These are phyloP conservation scores for Heliocidaris tuberculata DNA, from an alignment of 35 echinoderm and acorn worm genomes.

Conservation along the genomic window DNA sequence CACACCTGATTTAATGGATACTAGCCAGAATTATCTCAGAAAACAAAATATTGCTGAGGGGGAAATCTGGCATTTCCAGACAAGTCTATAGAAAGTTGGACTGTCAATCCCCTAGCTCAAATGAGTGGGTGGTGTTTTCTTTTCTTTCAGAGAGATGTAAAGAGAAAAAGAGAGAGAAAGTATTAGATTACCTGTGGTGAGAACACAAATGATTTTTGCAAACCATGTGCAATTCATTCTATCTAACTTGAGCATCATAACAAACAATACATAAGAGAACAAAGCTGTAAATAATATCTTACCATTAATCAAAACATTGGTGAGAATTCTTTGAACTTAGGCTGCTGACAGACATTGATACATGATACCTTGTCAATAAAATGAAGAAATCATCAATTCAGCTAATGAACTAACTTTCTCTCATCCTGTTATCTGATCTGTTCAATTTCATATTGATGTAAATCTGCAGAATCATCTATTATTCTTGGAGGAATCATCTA, in stretches of 20 bases:
- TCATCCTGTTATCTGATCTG: neutral
- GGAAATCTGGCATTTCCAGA: neutral
- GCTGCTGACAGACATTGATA: neutral
- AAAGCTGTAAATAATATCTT: neutral
- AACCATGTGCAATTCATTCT: neutral
- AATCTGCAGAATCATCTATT: neutral
- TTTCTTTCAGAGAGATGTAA: neutral
- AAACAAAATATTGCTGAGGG: neutral
- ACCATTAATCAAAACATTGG: neutral
- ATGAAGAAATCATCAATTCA: neutral
- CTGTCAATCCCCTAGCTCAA: neutral
- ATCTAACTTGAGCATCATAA: neutral
- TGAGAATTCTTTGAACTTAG: neutral
- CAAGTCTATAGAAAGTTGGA: neutral
- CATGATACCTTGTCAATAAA: neutral
- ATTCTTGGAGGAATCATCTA: neutral
- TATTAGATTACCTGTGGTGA: neutral
- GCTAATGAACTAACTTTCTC: neutral
- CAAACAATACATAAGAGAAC: neutral
- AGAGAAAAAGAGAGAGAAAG: neutral
- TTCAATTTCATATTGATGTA: neutral
- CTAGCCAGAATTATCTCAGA: neutral
- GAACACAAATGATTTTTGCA: neutral
- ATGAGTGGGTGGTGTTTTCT: neutral
- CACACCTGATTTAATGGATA: conserved; percentile 4